Evolutionary conservation across 2,113 vertebrate species (phyloP).

Genomic region (Dromiciops gliroides): DNA sequence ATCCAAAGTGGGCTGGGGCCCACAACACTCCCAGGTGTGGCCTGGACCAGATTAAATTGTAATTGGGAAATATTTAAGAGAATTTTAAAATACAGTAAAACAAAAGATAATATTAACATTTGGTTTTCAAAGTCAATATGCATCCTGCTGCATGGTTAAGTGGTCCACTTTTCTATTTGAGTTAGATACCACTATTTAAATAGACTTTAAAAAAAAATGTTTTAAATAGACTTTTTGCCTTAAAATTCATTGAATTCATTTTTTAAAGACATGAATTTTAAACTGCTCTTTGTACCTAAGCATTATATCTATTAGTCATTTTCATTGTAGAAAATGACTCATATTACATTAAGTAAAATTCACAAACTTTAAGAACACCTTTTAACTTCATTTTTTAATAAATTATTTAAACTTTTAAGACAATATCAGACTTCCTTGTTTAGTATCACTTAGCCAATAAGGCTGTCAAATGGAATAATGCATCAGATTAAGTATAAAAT

Average conservation of each 20-base stretch:
- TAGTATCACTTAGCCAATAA: background rate
- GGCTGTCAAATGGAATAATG: background rate
- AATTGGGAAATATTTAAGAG: background rate
- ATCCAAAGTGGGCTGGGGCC: background rate
- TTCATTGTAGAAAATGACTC: background rate
- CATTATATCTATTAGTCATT: background rate
- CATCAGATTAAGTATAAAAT: conserved; percentile 12
- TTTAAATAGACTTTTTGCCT: background rate
- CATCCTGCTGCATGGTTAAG: background rate
- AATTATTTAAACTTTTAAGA: background rate
- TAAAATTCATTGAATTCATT: background rate
- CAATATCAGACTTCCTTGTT: background rate
- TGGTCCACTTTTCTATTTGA: background rate
- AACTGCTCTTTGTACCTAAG: background rate
- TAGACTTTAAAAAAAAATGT: too few species aligned
- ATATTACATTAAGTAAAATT: background rate
- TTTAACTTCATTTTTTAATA: background rate
- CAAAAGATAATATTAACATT: background rate
- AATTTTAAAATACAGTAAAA: background rate
- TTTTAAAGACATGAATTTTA: background rate
- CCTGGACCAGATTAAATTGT: background rate
- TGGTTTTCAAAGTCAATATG: background rate
- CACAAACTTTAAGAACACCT: background rate
- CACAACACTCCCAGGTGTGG: background rate
- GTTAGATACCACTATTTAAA: background rate